Evolutionary conservation across 2,113 vertebrate genomes (phyloP), one percentile per base, ranked within the genome.

Genomic region (Serilophus lunatus): DNA sequence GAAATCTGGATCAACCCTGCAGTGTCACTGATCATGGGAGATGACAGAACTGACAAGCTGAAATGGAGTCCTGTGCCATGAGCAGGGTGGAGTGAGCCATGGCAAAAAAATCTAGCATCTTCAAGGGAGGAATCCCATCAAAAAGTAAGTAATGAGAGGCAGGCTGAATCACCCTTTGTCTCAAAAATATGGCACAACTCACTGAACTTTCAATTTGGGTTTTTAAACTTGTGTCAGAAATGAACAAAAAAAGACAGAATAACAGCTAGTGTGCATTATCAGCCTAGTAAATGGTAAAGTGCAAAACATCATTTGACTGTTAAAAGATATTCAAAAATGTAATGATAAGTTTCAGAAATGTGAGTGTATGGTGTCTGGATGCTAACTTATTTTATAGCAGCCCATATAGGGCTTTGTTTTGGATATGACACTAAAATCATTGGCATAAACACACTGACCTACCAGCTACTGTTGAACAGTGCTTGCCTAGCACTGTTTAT

Each of bases 71-170:
- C 54, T 18, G 5, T 16, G 24, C 12, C 22, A 12, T 13, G 3
- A 18, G 7, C 16, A 11, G 13, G 6, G 6, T 7, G 1, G 1
- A 6, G 2, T 13, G 1, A 70, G 13, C 2, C 15, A 28, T 14
- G 3, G 3, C n/a, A n/a, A 20, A 69, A n/a, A 65, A 40, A 24
- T 6, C 6, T n/a, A 38, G 10, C 10, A 22, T 17, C 10, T 66
- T 56, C 20, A 65, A 29, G 18, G 25, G 7, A 76, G 9, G 29
- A 81, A 87, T 51, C 6, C 2, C 13, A 51, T 74, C 1, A 65
- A 45, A 86, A 74, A 70, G 42, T 13, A 78, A 78, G 50, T 45
- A 38, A 5, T 20, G 23, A 64, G 9, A 84, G 5, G 19, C 20
- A 8, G n/a, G 69, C 22, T 35, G 23, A 61, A 56, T 44, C 20